Conservation (phyloP, 1,140 invertebrate species). For the Sinonovacula constricta region DNA sequence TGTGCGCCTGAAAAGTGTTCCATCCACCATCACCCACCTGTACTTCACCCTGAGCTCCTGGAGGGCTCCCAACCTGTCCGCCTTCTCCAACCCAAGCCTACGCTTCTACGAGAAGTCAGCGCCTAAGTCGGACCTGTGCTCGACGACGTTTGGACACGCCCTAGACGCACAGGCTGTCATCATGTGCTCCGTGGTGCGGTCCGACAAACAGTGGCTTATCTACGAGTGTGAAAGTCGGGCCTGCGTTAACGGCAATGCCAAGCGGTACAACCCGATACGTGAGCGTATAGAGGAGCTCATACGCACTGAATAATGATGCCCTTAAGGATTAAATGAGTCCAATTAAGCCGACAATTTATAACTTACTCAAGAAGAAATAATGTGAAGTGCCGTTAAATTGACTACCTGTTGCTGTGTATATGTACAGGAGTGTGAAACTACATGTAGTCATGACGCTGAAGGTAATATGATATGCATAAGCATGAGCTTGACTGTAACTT, state of each 20-base stretch:
- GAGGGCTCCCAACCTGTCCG: constrained; percentile 10
- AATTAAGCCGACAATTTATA: too few relatives aligned
- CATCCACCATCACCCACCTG: constrained; percentile 1
- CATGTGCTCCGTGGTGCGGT: background rate
- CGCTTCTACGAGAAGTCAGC: background rate
- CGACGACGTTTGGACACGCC: constrained; percentile 2
- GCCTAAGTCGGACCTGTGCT: constrained; percentile 1
- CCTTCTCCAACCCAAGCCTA: background rate
- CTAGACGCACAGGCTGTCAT: constrained; percentile 1
- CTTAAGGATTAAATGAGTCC: too few relatives aligned
- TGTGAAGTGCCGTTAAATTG: too few relatives aligned
- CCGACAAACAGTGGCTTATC: background rate
- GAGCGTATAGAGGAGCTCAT: constrained; percentile 5
- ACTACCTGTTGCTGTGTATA: too few relatives aligned
- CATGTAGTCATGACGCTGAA: too few relatives aligned
- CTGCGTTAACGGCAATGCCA: background rate
- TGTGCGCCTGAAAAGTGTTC: constrained; percentile 1
- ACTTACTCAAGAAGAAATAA: too few relatives aligned
- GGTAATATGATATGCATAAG: too few relatives aligned
- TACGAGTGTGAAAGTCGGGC: background rate
- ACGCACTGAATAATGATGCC: too few relatives aligned
- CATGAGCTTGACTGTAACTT: too few relatives aligned
- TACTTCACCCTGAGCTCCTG: constrained; percentile 9
- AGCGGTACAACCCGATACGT: background rate
- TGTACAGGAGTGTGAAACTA: too few relatives aligned